A percentile compares a stretch with the other conserved stretches of the same genome.
phyloP scores from a whole-genome alignment of 2,113 vertebrate genomes.

The Puffinus mauretanicus region DNA sequence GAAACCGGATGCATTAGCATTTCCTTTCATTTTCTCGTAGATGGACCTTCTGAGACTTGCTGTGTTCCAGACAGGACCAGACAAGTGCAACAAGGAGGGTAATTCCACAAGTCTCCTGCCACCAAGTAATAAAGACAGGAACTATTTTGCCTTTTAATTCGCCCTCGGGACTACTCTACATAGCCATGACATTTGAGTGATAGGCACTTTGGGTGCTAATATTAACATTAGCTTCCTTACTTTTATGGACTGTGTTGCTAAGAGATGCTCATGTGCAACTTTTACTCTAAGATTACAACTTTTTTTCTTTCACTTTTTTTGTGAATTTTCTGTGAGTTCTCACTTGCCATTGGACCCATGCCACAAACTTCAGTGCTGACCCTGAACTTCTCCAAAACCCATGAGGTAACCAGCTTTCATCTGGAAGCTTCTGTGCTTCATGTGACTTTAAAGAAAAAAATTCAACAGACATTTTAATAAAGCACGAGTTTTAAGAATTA shows the following conservation, averaged over 20 bases:
- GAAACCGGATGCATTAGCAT: fast-evolving
- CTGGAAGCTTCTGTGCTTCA: background rate
- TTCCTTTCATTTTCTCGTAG: background rate
- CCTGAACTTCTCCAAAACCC: background rate
- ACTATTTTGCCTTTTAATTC: background rate
- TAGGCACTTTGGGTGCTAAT: background rate
- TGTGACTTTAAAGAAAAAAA: background rate
- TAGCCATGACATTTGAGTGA: background rate
- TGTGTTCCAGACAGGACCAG: background rate
- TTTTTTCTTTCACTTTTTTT: background rate
- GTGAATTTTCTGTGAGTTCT: background rate
- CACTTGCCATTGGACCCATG: background rate
- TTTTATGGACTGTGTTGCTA: background rate
- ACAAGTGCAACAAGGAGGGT: fast-evolving
- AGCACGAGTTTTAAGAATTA: background rate
- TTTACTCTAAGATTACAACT: background rate
- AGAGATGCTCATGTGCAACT: background rate
- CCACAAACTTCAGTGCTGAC: background rate
- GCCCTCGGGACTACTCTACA: background rate
- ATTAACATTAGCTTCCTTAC: background rate
- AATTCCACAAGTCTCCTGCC: background rate
- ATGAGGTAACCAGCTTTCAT: background rate
- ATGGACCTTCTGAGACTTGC: background rate
- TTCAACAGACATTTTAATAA: background rate
- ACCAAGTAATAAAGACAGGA: background rate